Evolutionary conservation across 2,888 invertebrate genomes (phyloP).

Genomic region (Zygogramma bicolorata): DNA sequence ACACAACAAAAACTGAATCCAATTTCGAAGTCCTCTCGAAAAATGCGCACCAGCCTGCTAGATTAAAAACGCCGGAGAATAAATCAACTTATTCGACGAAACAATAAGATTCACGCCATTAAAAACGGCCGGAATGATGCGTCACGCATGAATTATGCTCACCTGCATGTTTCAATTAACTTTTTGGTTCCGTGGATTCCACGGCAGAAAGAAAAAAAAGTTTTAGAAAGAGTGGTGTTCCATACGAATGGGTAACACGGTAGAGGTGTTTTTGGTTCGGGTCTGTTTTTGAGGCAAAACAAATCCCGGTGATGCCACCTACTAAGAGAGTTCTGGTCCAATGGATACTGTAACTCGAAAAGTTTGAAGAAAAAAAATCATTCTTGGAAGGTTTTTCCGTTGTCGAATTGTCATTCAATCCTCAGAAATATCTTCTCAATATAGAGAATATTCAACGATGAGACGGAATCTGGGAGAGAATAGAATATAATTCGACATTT

Average conservation of each 20-base stretch:
- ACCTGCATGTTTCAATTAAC: conserved; percentile 42
- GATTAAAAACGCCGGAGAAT: conserved; percentile 47
- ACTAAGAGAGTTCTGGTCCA: background rate
- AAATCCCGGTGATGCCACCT: background rate
- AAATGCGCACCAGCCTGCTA: conserved; percentile 51
- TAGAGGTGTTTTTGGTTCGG: background rate
- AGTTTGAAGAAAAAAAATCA: too few relatives aligned
- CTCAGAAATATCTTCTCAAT: too few relatives aligned
- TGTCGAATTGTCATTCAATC: too few relatives aligned
- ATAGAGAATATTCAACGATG: too few relatives aligned
- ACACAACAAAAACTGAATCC: conserved; percentile 61
- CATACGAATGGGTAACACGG: background rate
- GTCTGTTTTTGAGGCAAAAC: background rate
- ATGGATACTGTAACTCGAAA: too few relatives aligned
- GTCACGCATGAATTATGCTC: conserved; percentile 45
- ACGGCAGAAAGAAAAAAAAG: conserved; percentile 15
- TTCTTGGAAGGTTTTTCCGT: too few relatives aligned
- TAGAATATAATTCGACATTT: too few relatives aligned
- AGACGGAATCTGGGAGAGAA: too few relatives aligned
- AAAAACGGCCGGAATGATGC: conserved; percentile 39
- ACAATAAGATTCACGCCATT: conserved; percentile 25
- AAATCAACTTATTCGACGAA: conserved; percentile 47
- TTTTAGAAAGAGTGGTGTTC: background rate
- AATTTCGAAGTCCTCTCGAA: conserved; percentile 59
- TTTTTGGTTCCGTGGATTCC: conserved; percentile 33